Evolutionary conservation across 2,888 invertebrate species (phyloP).

Genomic region (Alviniconcha strummeri): DNA sequence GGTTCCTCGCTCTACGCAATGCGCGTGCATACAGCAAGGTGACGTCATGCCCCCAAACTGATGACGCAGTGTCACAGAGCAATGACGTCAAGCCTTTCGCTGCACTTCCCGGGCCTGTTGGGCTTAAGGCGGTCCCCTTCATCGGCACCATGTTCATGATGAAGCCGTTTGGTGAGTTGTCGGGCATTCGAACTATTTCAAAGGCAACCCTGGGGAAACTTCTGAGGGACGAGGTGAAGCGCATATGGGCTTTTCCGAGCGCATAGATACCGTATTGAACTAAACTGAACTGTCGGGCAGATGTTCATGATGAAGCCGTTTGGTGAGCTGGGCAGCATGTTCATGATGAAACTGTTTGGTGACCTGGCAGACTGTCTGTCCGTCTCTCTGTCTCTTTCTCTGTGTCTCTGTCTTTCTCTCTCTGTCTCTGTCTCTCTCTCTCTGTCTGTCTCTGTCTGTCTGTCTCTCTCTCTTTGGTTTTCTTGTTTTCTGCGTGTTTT

Average conservation of each 20-base stretch:
- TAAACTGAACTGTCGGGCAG: no score
- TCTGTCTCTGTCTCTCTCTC: neutral
- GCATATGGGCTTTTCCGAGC: no score
- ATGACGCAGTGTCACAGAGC: neutral
- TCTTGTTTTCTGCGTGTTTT: neutral
- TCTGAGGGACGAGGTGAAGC: no score
- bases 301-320: no score
- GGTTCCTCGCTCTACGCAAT: neutral
- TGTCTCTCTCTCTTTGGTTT: neutral
- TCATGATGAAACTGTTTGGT: no score
- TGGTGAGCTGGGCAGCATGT: no score
- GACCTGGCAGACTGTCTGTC: no score
- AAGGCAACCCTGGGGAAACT: no score
- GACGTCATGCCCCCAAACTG: neutral
- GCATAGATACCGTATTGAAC: no score
- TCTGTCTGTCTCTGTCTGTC: neutral
- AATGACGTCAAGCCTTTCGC: slow-evolving; percentile 26
- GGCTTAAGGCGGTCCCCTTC: slow-evolving; percentile 32
- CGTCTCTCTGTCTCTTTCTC: slow-evolving; percentile 9
- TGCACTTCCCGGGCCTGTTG: slow-evolving; percentile 30
- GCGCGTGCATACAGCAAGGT: neutral
- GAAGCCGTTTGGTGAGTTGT: slow-evolving; percentile 35
- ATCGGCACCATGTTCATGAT: slow-evolving; percentile 35
- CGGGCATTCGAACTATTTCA: no score
- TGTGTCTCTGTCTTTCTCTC: neutral